Evolutionary conservation across 2,797 vertebrate species (phyloP).

Genomic region (Odontamblyopus rebecca): DNA sequence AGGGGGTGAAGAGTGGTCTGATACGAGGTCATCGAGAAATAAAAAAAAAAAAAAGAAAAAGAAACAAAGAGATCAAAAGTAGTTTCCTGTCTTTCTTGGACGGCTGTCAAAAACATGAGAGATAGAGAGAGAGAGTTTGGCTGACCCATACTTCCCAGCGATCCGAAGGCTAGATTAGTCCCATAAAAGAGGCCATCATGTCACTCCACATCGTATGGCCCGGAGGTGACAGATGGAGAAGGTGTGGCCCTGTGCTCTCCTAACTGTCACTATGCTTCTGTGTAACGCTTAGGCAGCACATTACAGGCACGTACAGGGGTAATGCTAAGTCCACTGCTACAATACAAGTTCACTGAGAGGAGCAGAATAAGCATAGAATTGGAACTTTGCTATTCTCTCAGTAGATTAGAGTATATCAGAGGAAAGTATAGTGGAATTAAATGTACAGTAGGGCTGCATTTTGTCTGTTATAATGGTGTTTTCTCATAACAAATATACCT

Average conservation of each 20-base stretch:
- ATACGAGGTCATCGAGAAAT: slow-evolving; percentile 23
- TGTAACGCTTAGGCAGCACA: slow-evolving; percentile 54
- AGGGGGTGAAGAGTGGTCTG: slow-evolving; percentile 31
- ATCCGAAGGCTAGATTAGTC: slow-evolving; percentile 26
- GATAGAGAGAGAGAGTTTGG: slow-evolving; percentile 14
- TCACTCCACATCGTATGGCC: slow-evolving; percentile 35
- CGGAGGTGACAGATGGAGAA: slow-evolving; percentile 61
- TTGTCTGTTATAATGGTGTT: too few relatives aligned
- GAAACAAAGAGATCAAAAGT: slow-evolving; percentile 40
- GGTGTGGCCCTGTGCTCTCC: slow-evolving; percentile 39
- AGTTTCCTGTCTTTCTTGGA: slow-evolving; percentile 42
- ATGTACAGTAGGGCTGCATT: too few relatives aligned
- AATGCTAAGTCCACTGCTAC: slow-evolving; percentile 34
- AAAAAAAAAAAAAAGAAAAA: slow-evolving; percentile 10
- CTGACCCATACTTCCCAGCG: slow-evolving; percentile 17
- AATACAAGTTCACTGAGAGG: slow-evolving; percentile 40
- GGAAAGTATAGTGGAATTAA: too few relatives aligned
- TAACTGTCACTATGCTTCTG: slow-evolving; percentile 40
- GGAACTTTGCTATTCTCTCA: neutral
- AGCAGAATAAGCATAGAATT: slow-evolving; percentile 17
- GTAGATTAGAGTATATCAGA: too few relatives aligned
- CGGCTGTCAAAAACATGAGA: slow-evolving; percentile 31
- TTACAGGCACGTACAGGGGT: slow-evolving; percentile 44
- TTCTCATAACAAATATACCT: too few relatives aligned
- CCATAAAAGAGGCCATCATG: slow-evolving; percentile 34